Evolutionary conservation across 2,113 vertebrate species (phyloP).

Genomic region (Jacana jacana): DNA sequence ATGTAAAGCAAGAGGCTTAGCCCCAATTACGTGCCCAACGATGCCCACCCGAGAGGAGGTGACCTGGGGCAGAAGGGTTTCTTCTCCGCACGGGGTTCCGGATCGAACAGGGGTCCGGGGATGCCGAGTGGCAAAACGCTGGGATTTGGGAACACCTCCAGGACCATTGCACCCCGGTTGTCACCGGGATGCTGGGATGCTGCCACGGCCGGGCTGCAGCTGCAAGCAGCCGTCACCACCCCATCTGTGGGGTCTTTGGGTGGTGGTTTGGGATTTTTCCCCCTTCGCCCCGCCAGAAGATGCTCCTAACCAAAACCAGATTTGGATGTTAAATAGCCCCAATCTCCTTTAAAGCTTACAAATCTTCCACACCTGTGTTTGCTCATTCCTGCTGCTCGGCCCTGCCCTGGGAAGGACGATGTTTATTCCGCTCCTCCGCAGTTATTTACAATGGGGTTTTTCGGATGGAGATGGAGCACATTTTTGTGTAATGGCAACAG

Average conservation of each 20-base stretch:
- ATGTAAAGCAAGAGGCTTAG: not conserved
- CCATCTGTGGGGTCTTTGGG: not conserved
- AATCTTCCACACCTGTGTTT: conserved; percentile 61
- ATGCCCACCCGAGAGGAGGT: not conserved
- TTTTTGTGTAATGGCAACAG: conserved; percentile 30
- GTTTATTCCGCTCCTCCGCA: conserved; percentile 45
- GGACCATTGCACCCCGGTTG: fast-evolving
- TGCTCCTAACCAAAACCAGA: conserved; percentile 58
- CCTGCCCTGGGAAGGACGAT: not conserved
- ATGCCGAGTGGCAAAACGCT: not conserved
- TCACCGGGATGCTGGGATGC: not conserved
- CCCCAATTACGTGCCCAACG: not conserved
- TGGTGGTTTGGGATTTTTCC: not conserved
- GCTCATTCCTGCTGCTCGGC: conserved; percentile 34
- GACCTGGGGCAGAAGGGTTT: not conserved
- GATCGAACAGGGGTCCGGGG: not conserved
- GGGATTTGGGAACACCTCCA: not conserved
- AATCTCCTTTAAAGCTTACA: conserved; percentile 44
- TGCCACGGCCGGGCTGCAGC: not conserved
- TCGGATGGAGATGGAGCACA: conserved; percentile 11
- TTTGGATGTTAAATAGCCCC: conserved; percentile 48
- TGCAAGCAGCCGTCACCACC: conserved; percentile 10
- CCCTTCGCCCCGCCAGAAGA: not conserved
- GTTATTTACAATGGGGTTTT: conserved; percentile 47
- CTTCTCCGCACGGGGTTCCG: fast-evolving